Conservation (phyloP, 2,888 invertebrate genomes). For the Pachliopta kotzebuea region DNA sequence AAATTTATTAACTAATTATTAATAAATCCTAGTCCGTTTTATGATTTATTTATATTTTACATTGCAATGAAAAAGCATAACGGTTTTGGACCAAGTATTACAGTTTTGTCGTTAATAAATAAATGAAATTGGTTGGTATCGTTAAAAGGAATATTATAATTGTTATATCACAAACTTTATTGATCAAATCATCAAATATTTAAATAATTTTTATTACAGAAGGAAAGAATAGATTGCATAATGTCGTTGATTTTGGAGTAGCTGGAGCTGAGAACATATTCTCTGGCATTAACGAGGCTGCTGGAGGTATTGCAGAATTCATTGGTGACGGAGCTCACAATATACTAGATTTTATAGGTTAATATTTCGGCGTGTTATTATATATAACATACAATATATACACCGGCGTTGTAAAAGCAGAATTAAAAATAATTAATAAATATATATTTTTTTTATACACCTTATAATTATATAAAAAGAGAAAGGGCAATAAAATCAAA, state of each 20-base stretch:
- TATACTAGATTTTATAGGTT: slow-evolving; percentile 13
- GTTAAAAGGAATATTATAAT: no score
- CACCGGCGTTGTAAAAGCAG: background rate
- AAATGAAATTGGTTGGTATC: no score
- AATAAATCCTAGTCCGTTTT: background rate
- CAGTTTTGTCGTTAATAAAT: no score
- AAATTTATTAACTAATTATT: no score
- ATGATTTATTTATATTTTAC: no score
- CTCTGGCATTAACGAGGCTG: slow-evolving; percentile 9
- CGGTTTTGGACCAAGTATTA: no score
- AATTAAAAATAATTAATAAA: background rate
- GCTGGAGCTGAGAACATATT: slow-evolving; percentile 12
- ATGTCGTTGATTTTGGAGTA: slow-evolving; percentile 9
- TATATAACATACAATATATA: no score
- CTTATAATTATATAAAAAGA: no score
- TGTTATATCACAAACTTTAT: no score
- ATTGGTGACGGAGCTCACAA: slow-evolving; percentile 13
- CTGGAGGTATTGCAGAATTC: slow-evolving; percentile 8
- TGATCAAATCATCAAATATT: no score
- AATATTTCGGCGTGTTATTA: background rate
- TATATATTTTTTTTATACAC: background rate
- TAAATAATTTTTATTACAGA: background rate
- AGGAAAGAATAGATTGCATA: slow-evolving; percentile 18
- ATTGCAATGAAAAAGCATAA: no score
- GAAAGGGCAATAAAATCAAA: no score